These are phyloP conservation scores for Gorsachius goisagi DNA, from an alignment of 2,113 vertebrate genomes.

Conservation along the genomic window DNA sequence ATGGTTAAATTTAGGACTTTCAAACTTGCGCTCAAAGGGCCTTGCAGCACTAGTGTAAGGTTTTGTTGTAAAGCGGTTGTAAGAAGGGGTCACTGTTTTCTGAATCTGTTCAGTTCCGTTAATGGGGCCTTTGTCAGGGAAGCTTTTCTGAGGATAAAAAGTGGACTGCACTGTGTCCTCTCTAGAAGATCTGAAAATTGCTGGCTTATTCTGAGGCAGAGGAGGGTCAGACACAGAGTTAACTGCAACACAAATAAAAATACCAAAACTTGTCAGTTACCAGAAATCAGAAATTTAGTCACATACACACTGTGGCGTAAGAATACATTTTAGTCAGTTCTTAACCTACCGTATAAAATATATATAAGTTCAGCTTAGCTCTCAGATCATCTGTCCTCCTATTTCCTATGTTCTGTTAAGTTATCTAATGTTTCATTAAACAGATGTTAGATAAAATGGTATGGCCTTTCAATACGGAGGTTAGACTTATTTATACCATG, in stretches of 20 bases:
- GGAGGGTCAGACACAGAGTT: conserved; percentile 77
- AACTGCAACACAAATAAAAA: conserved; percentile 70
- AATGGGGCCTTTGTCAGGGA: conserved; percentile 81
- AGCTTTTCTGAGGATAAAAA: conserved; percentile 85
- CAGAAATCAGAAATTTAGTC: background rate
- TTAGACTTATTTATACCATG: background rate
- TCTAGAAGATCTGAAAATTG: conserved; percentile 75
- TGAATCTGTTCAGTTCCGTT: conserved; percentile 82
- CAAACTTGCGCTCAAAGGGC: conserved; percentile 96
- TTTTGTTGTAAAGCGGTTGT: conserved; percentile 87
- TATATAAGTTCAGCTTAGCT: background rate
- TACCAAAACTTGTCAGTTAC: background rate
- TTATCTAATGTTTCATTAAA: background rate
- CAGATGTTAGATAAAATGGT: background rate
- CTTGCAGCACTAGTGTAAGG: conserved; percentile 85
- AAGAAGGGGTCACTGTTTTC: conserved; percentile 76
- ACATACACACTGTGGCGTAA: background rate
- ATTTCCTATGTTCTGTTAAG: background rate
- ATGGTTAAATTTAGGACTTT: conserved; percentile 98
- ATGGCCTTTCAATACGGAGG: background rate
- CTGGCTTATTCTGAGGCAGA: conserved; percentile 66
- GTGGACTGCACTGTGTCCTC: conserved; percentile 80
- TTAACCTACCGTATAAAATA: background rate
- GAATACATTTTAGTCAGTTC: background rate
- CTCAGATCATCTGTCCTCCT: background rate